Percentiles rank a stretch among this genome's conserved stretches.
Evolutionary conservation across 1,140 invertebrate genomes (phyloP).

Genomic region (Sitobion miscanthi): DNA sequence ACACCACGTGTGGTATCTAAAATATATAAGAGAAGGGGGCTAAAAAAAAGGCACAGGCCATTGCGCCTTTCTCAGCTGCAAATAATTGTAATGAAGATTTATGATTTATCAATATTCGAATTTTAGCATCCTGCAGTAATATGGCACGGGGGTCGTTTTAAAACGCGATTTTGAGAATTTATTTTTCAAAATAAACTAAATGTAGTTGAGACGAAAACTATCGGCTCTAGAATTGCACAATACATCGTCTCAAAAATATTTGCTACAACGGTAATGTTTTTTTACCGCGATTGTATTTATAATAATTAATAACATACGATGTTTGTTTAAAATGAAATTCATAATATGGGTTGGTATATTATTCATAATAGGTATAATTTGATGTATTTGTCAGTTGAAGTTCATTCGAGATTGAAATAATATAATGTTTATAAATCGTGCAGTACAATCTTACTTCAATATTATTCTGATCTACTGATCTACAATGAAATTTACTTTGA

Average conservation of each 20-base stretch:
- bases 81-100: conserved; percentile 1
- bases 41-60: background rate
- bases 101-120: conserved; percentile 10
- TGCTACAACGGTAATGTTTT: background rate
- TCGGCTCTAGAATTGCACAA: background rate
- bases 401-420: background rate
- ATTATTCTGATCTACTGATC: background rate
- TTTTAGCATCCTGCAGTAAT: background rate
- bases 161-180: background rate
- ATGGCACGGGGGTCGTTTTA: background rate
- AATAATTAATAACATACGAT: background rate
- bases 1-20: background rate
- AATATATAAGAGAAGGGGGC: background rate
- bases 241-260: background rate
- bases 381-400: background rate
- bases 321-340: background rate
- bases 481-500: background rate
- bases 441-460: background rate
- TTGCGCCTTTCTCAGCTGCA: conserved; percentile 5
- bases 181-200: background rate
- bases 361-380: background rate
- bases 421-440: background rate
- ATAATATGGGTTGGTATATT: no score
- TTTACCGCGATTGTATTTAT: background rate
- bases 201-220: background rate